Evolutionary conservation across 1,140 invertebrate species (phyloP).

Genomic region (Thalassaphorura encarpata): DNA sequence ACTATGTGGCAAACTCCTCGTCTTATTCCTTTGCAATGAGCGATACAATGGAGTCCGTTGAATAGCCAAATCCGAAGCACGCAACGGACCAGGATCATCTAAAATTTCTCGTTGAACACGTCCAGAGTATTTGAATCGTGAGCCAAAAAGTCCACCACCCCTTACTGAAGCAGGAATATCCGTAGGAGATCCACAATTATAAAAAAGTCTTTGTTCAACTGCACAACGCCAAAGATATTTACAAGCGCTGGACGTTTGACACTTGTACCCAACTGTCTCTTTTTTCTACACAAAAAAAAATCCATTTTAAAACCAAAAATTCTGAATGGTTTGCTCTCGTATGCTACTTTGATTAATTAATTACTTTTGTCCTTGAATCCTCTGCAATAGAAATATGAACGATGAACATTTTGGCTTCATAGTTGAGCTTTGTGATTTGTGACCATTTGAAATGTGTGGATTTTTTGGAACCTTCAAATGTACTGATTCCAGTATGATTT

Average conservation of each 20-base stretch:
- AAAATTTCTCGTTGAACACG: constrained; percentile 78
- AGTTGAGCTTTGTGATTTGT: constrained; percentile 91
- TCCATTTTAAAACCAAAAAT: constrained; percentile 1
- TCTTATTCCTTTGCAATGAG: constrained; percentile 29
- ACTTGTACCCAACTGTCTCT: constrained; percentile 91
- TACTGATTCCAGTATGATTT: constrained; percentile 87
- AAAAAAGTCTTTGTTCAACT: constrained; percentile 94
- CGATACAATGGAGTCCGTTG: constrained; percentile 30
- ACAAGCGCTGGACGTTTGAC: constrained; percentile 76
- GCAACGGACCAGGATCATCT: constrained; percentile 46
- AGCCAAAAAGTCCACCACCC: constrained; percentile 87
- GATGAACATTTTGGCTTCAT: constrained; percentile 97
- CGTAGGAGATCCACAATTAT: constrained; percentile 46
- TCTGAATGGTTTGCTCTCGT: no score
- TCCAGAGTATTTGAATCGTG: constrained; percentile 84
- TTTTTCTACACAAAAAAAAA: constrained; percentile 68
- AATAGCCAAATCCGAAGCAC: constrained; percentile 22
- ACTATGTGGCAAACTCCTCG: constrained; percentile 27
- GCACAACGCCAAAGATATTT: constrained; percentile 92
- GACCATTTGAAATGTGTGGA: constrained; percentile 91
- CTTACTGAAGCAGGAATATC: constrained; percentile 77
- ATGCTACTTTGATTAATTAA: constrained; percentile 32
- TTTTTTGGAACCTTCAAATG: constrained; percentile 84
- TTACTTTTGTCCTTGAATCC: constrained; percentile 53
- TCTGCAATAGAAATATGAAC: constrained; percentile 58